Evolutionary conservation across 2,113 vertebrate genomes (phyloP).

Genomic region (Xyrauchen texanus): DNA sequence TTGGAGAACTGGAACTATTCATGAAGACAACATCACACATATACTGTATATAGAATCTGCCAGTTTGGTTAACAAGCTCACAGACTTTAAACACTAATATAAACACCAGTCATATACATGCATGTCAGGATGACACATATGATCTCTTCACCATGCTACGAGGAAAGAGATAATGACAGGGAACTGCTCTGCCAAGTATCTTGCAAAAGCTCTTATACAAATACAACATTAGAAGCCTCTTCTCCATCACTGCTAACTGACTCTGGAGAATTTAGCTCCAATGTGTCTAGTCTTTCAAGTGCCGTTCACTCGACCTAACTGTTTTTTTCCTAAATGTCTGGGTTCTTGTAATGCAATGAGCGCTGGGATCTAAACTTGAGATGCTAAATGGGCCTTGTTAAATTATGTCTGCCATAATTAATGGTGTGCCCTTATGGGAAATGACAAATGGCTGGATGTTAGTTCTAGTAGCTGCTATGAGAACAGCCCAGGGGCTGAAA

Average conservation of each 20-base stretch:
- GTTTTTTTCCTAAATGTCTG: slow-evolving; percentile 22
- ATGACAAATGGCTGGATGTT: slow-evolving; percentile 1
- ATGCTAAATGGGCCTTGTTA: slow-evolving; percentile 24
- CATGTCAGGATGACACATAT: background rate
- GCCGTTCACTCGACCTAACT: slow-evolving; percentile 26
- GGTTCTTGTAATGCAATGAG: slow-evolving; percentile 36
- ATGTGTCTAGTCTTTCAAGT: slow-evolving; percentile 37
- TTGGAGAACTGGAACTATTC: background rate
- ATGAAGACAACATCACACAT: background rate
- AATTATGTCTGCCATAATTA: slow-evolving; percentile 38
- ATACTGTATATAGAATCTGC: background rate
- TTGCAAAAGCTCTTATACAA: slow-evolving; percentile 1
- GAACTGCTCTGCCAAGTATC: background rate
- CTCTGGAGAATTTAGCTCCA: slow-evolving; percentile 23
- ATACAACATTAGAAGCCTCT: background rate
- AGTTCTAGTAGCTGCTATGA: slow-evolving; percentile 7
- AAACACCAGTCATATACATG: background rate
- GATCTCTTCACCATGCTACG: background rate
- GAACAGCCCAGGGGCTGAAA: slow-evolving; percentile 19
- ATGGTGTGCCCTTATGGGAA: slow-evolving; percentile 29
- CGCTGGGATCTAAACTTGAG: background rate
- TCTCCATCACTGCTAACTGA: slow-evolving; percentile 37
- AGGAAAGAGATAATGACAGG: background rate
- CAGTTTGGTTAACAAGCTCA: background rate
- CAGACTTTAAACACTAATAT: background rate